Base-by-base conservation (phyloP, 2,797 vertebrate genomes). In the Lutjanus argentimaculatus region DNA sequence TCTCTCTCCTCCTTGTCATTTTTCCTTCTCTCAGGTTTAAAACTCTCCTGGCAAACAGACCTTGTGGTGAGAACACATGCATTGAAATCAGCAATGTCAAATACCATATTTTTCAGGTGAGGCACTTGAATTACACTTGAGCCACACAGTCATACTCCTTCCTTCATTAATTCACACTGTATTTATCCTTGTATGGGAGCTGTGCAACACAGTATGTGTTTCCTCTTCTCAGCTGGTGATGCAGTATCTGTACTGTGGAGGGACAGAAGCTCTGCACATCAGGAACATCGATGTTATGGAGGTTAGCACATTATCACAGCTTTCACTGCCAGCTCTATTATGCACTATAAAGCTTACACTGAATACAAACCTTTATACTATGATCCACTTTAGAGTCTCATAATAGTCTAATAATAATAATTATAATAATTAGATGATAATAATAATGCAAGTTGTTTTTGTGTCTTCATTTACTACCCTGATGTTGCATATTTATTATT, bases 71-170 rank as follows among this genome's bases (percentile, higher is more conserved):
- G 74, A 98, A 97, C 93, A 98, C 97, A 11, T 99, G 98, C 89
- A 99, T 99, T 89, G 99, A 99, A 95, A 99, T 99, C 80, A 98
- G 97, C 92, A 98, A 99, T 12, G 98, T 99, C 86, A 99, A 99
- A 95, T 99, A 99, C 91, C 97, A 97, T 85, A 98, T 99, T 90
- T 99, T 99, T 77, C 97, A 98, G 97, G 99, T 99, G 17, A 51
- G 22, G n/a, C 1, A 7, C 0, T 14, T 5, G 21, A 61, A 49
- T 49, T 8, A 36, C 13, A 15, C 5, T 11, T 71, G 1, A 36
- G 22, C 6, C 2, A 5, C 17, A 36, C 30, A 3, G 25, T 63
- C 12, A 43, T 13, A 22, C 19, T 56, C 17, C 36, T 55, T 36
- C 25, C 3, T 42, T 17, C 51, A 17, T 49, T n/a, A 40, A 61